These are phyloP conservation scores for Channallabes apus DNA, from an alignment of 2,797 vertebrate species.

Conservation along the genomic window DNA sequence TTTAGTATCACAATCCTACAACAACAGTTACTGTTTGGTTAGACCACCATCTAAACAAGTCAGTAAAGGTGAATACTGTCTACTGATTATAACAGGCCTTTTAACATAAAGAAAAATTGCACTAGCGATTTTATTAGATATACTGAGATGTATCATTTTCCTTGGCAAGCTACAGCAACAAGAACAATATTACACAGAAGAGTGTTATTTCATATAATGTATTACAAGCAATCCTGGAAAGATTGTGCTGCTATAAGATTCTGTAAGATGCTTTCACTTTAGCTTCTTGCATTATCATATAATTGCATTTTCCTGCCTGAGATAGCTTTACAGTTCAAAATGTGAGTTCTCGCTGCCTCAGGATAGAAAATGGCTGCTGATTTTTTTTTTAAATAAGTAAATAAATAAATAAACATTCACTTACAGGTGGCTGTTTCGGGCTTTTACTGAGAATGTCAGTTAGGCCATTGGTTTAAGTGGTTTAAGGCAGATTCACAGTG, in stretches of 20 bases:
- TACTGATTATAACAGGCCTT: background rate
- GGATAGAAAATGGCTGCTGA: slow-evolving; percentile 5
- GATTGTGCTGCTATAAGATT: background rate
- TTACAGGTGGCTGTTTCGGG: background rate
- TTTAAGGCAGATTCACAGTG: background rate
- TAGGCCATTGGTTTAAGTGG: background rate
- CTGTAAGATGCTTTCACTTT: slow-evolving; percentile 9
- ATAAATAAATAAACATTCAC: background rate
- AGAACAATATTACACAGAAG: background rate
- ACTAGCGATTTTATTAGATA: background rate
- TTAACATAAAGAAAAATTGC: background rate
- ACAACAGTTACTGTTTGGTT: background rate
- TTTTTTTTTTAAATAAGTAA: background rate
- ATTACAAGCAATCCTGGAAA: background rate
- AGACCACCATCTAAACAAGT: background rate
- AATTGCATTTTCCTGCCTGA: background rate
- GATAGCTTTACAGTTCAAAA: slow-evolving; percentile 1
- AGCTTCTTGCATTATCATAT: slow-evolving; percentile 3
- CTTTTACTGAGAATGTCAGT: background rate
- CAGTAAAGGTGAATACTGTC: background rate
- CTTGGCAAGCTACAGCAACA: background rate
- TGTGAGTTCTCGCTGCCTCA: background rate
- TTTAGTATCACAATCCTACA: background rate
- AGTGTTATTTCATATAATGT: background rate
- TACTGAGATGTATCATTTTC: background rate